Conservation (phyloP, 2,113 vertebrate species). For the Hippocampus mohnikei region DNA sequence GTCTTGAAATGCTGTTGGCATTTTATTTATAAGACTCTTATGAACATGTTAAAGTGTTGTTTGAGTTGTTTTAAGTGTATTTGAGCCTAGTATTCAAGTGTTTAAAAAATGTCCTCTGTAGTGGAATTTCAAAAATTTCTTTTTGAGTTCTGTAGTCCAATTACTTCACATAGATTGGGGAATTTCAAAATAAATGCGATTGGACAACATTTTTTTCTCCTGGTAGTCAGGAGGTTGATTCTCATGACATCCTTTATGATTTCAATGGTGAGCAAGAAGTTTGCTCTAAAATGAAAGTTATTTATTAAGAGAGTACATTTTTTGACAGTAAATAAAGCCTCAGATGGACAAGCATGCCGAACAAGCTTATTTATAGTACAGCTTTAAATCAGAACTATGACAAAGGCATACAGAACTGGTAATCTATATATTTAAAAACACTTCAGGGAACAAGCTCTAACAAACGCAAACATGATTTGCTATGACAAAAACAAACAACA, state of each 20-base stretch:
- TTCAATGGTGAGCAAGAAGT: slow-evolving; percentile 9
- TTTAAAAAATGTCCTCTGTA: no score
- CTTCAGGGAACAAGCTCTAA: slow-evolving; percentile 11
- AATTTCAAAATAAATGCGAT: no score
- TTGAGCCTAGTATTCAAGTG: no score
- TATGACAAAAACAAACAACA: slow-evolving; percentile 12
- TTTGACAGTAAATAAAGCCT: slow-evolving; percentile 18
- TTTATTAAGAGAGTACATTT: slow-evolving; percentile 47
- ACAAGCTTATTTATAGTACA: slow-evolving; percentile 26
- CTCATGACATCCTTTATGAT: not conserved
- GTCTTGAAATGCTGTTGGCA: no score
- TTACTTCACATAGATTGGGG: no score
- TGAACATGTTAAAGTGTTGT: no score
- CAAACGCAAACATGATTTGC: slow-evolving; percentile 4
- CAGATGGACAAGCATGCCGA: not conserved
- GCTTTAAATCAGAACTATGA: slow-evolving; percentile 23
- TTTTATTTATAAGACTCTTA: no score
- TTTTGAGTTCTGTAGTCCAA: no score
- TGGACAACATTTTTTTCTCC: no score
- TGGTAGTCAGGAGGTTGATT: no score
- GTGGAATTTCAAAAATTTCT: no score
- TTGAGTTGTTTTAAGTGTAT: no score
- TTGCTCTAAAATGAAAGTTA: slow-evolving; percentile 31
- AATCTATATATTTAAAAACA: slow-evolving; percentile 18
- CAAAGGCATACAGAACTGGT: slow-evolving; percentile 20